These are phyloP conservation scores for Drosophila ustulata DNA, from an alignment of 2,888 invertebrate species.

Conservation along the genomic window DNA sequence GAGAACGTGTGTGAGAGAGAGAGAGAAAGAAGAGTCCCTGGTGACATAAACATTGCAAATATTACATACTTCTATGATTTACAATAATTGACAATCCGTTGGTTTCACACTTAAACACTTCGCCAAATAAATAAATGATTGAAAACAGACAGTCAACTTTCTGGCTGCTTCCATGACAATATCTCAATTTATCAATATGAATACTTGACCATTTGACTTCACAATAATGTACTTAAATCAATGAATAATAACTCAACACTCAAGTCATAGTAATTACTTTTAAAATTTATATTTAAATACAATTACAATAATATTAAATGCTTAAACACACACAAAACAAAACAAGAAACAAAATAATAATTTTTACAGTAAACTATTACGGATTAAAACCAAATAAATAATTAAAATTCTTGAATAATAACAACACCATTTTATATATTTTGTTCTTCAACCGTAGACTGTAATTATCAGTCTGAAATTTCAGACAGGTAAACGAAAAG, in stretches of 20 bases:
- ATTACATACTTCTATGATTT: slow-evolving; percentile 27
- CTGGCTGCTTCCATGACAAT: slow-evolving; percentile 45
- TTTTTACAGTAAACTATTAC: slow-evolving; percentile 65
- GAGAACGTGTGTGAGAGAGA: slow-evolving; percentile 2
- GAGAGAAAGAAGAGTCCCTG: slow-evolving; percentile 36
- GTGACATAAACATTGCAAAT: slow-evolving; percentile 49
- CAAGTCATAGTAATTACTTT: slow-evolving; percentile 79
- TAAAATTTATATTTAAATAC: slow-evolving; percentile 61
- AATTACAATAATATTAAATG: slow-evolving; percentile 42
- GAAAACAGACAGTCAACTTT: slow-evolving; percentile 32
- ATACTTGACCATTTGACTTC: slow-evolving; percentile 39
- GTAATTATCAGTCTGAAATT: slow-evolving; percentile 20
- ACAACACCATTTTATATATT: not conserved
- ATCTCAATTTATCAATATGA: slow-evolving; percentile 35
- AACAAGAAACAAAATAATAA: slow-evolving; percentile 33
- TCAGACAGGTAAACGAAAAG: slow-evolving; percentile 8
- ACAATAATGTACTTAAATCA: slow-evolving; percentile 39
- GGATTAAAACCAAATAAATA: slow-evolving; percentile 47
- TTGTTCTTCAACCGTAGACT: not conserved
- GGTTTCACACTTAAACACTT: slow-evolving; percentile 18
- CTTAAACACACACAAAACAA: slow-evolving; percentile 15
- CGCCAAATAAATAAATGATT: not conserved
- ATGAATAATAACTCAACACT: slow-evolving; percentile 55
- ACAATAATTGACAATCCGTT: slow-evolving; percentile 48
- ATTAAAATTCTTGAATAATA: slow-evolving; percentile 41